Base-by-base conservation (phyloP, 2,888 invertebrate genomes). In the Scelioninae gen. 2 region DNA sequence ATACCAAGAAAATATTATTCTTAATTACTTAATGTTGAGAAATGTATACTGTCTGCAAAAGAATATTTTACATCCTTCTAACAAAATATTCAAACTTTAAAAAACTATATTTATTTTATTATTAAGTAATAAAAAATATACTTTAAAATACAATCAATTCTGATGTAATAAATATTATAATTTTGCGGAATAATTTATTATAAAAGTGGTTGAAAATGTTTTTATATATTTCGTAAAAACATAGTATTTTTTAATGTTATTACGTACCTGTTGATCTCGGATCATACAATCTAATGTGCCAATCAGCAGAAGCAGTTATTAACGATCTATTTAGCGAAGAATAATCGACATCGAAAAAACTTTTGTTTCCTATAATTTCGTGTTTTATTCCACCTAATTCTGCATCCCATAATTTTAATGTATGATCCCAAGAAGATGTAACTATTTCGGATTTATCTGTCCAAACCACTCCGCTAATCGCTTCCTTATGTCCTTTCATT, bases 401-500 rank as follows among this genome's bases (percentile, higher is more conserved):
- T 43, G 94, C 89, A 86, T 99, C 98, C 98, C 98, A 99, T 6
- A 97, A 85, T 85, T 95, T 93, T 11, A 99, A 88, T 0, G 97
- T 94, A 84, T 98, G 97, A 88, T 99, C 98, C 96, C 96, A 97
- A 0, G 97, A 96, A 57, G 93, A 91, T 0, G 97, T 96, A 6
- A 95, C 89, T 1, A 97, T 87, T 74, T 94, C 93, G 76, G 91
- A 89, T 64, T 89, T 89, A 78, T 94, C 92, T 79, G 93, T 90
- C 97, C 98, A 99, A 60, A 92, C 90, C 0, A 94, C 90, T 0
- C 92, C 91, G 0, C 95, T 94, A 13, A 99, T 91, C 10, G 93
- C 94, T 86, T 98, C 98, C 74, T 93, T 92, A 84, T 99, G 98
- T 0, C 97, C 97, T 85, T 94, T 93, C 74, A 98, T 87, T 1